Percentiles rank a stretch among this genome's conserved stretches.
These are phyloP conservation scores for Drosophila novamexicana DNA, from an alignment of 1,140 invertebrate species.

Conservation along the genomic window DNA sequence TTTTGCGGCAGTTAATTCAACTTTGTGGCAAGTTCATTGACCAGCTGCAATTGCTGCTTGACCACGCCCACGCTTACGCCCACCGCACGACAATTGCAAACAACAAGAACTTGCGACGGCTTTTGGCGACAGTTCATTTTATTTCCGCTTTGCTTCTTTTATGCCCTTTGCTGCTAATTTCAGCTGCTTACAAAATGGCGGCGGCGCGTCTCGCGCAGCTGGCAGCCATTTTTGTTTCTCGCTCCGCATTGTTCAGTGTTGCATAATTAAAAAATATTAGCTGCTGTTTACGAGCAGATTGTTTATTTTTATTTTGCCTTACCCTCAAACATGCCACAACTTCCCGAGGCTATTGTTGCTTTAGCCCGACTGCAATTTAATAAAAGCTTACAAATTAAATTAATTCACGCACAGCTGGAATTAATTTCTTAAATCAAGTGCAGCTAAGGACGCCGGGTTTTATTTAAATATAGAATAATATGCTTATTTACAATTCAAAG, in stretches of 20 bases:
- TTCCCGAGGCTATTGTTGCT: slow-evolving; percentile 5
- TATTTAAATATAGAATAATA: too few relatives aligned
- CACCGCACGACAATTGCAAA: slow-evolving; percentile 22
- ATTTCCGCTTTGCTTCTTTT: slow-evolving; percentile 29
- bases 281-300: slow-evolving; percentile 61
- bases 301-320: slow-evolving; percentile 48
- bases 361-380: slow-evolving; percentile 47
- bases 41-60: slow-evolving; percentile 51
- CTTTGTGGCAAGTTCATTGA: slow-evolving; percentile 66
- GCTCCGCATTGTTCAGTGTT: slow-evolving; percentile 49
- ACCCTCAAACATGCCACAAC: neutral
- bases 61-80: slow-evolving; percentile 55
- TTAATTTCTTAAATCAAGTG: neutral
- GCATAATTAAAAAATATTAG: slow-evolving; percentile 75
- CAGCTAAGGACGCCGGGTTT: too few relatives aligned
- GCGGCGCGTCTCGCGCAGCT: slow-evolving; percentile 45
- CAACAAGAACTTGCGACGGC: slow-evolving; percentile 25
- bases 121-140: slow-evolving; percentile 65
- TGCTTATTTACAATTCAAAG: neutral
- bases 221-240: slow-evolving; percentile 60
- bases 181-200: slow-evolving; percentile 73
- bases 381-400: slow-evolving; percentile 53
- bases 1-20: slow-evolving; percentile 25
- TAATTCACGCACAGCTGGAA: slow-evolving; percentile 46
- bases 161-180: slow-evolving; percentile 57